Evolutionary conservation across 2,797 vertebrate species (phyloP).

Genomic region (Scleropages formosus): DNA sequence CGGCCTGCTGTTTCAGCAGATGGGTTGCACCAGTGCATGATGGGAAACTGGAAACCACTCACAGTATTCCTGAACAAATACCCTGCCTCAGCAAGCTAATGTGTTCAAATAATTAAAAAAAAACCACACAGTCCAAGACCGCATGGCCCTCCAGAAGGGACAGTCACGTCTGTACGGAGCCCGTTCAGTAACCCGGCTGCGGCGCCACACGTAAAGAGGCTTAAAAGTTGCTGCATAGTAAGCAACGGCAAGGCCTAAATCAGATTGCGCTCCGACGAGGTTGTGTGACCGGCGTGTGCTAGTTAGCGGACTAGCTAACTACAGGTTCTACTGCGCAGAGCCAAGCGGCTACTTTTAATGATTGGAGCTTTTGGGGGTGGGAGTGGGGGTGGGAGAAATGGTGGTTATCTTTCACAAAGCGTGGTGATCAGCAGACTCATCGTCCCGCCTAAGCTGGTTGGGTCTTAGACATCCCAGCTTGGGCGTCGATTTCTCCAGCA

Average conservation of each 20-base stretch:
- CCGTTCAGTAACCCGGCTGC: neutral
- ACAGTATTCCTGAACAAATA: neutral
- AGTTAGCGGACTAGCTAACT: slow-evolving; percentile 20
- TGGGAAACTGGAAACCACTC: slow-evolving; percentile 11
- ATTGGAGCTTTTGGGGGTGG: slow-evolving; percentile 23
- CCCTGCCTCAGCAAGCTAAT: slow-evolving; percentile 4
- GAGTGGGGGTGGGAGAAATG: too few species aligned
- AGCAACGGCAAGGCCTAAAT: neutral
- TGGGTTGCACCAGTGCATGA: slow-evolving; percentile 12
- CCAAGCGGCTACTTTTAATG: slow-evolving; percentile 28
- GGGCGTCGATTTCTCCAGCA: slow-evolving; percentile 57
- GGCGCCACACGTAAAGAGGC: neutral
- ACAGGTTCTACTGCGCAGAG: slow-evolving; percentile 32
- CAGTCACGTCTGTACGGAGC: neutral
- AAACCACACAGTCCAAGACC: neutral
- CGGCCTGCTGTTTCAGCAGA: slow-evolving; percentile 27
- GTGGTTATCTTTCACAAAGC: slow-evolving; percentile 17
- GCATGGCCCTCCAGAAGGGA: slow-evolving; percentile 8
- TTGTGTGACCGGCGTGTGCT: neutral
- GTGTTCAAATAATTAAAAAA: neutral
- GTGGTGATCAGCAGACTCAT: slow-evolving; percentile 52
- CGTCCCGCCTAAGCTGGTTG: slow-evolving; percentile 60
- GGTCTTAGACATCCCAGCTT: slow-evolving; percentile 42
- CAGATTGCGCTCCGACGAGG: neutral
- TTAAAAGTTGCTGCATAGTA: slow-evolving; percentile 1